A percentile compares a stretch with the other conserved stretches of the same genome.
phyloP scores from a whole-genome alignment of 2,888 invertebrate genomes.

The Dicyrtoma fusca region DNA sequence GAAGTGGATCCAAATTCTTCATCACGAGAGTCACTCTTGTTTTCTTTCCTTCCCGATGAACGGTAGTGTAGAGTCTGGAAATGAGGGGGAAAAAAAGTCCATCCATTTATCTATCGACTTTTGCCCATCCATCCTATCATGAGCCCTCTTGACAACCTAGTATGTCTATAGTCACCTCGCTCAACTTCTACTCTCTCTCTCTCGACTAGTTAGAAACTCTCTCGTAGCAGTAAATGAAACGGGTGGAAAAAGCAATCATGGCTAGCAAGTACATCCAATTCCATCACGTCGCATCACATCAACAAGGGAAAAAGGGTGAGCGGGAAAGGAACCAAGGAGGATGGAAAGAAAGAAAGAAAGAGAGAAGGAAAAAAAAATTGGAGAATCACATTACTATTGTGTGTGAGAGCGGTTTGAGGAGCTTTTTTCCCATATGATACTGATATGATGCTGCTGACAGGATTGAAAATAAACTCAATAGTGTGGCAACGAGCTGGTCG shows the following conservation, averaged over 20 bases:
- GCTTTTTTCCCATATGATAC: not conserved
- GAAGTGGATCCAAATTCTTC: slow-evolving; percentile 44
- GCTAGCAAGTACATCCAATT: slow-evolving; percentile 38
- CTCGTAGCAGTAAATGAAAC: slow-evolving; percentile 40
- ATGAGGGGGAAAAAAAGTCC: not conserved
- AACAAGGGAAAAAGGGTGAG: slow-evolving; percentile 4
- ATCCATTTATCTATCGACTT: not conserved
- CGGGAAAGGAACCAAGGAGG: not conserved
- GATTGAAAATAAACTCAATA: too few relatives aligned
- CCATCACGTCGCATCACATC: slow-evolving; percentile 24
- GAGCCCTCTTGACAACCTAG: not conserved
- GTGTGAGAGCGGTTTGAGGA: not conserved
- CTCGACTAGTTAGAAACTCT: too few relatives aligned
- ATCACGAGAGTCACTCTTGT: slow-evolving; percentile 52
- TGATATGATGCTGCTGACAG: too few relatives aligned
- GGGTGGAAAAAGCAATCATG: slow-evolving; percentile 53
- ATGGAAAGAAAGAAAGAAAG: not conserved
- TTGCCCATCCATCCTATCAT: not conserved
- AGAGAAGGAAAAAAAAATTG: not conserved
- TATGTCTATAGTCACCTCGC: too few relatives aligned
- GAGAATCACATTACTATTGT: not conserved
- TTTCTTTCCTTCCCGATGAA: slow-evolving; percentile 50
- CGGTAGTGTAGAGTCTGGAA: slow-evolving; percentile 41
- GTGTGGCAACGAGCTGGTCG: too few relatives aligned
- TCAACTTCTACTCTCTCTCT: too few relatives aligned